Evolutionary conservation across 2,797 vertebrate genomes (phyloP).

Genomic region (Sebastes kiyomatsui): DNA sequence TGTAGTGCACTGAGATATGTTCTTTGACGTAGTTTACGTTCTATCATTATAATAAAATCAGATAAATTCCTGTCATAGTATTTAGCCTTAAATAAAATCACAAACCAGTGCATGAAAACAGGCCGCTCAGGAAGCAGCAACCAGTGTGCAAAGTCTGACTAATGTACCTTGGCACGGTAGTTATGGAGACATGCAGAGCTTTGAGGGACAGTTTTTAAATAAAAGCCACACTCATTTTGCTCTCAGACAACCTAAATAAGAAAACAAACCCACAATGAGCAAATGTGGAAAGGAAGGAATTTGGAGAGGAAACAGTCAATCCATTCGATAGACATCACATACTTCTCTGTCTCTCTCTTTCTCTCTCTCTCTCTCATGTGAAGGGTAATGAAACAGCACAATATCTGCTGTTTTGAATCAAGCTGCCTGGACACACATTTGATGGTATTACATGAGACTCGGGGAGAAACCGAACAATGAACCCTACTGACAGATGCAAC

Average conservation of each 20-base stretch:
- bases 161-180: conserved; percentile 54
- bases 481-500: conserved; percentile 36
- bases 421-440: conserved; percentile 39
- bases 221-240: conserved; percentile 57
- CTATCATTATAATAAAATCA: conserved; percentile 16
- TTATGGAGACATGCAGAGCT: conserved; percentile 41
- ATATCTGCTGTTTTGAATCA: conserved; percentile 61
- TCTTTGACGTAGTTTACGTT: neutral
- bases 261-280: conserved; percentile 66
- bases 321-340: conserved; percentile 55
- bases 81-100: conserved; percentile 44
- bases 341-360: conserved; percentile 1
- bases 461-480: conserved; percentile 43
- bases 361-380: conserved; percentile 14
- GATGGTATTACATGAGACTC: conserved; percentile 55
- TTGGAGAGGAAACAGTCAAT: conserved; percentile 60
- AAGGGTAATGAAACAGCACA: conserved; percentile 43
- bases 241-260: conserved; percentile 65
- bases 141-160: conserved; percentile 55
- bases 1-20: neutral
- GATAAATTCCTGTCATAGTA: conserved; percentile 44
- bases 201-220: conserved; percentile 58
- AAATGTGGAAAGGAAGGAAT: conserved; percentile 67
- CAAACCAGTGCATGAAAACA: conserved; percentile 46
- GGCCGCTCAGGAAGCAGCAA: conserved; percentile 34